These are phyloP conservation scores for Neodon shergylaensis DNA, from an alignment of 2,113 vertebrate species.

Conservation along the genomic window DNA sequence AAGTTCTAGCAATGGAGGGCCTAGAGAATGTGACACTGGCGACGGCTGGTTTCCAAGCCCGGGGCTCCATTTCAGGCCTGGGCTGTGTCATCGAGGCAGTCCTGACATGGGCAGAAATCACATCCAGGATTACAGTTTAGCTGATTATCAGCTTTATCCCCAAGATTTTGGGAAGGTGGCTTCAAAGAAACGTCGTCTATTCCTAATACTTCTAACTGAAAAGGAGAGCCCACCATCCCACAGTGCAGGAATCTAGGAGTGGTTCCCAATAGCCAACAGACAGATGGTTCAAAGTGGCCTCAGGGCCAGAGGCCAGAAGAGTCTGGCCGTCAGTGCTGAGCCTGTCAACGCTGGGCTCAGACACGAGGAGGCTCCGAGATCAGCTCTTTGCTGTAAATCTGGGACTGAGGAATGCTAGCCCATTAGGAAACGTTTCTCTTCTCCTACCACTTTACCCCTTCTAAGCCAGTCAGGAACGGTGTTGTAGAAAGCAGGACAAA, in stretches of 20 bases:
- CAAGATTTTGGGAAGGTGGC: background rate
- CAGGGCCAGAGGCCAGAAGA: background rate
- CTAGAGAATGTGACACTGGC: background rate
- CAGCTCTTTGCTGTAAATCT: background rate
- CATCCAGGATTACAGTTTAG: background rate
- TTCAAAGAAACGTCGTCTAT: background rate
- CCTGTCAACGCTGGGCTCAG: background rate
- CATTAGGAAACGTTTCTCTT: background rate
- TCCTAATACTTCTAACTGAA: background rate
- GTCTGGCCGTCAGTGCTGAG: too few species aligned
- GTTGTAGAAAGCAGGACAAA: background rate
- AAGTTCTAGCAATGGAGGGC: background rate
- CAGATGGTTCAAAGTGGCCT: background rate
- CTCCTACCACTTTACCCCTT: rapidly evolving
- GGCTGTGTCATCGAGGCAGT: background rate
- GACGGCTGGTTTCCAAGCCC: background rate
- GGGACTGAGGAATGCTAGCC: rapidly evolving
- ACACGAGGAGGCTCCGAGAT: background rate
- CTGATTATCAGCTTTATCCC: background rate
- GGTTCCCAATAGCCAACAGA: background rate
- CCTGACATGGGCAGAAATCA: background rate
- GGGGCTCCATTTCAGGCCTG: background rate
- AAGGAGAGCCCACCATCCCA: background rate
- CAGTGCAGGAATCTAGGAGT: background rate
- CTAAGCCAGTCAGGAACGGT: background rate